Percentiles rank a stretch among this genome's conserved stretches.
These are phyloP conservation scores for Penaeus monodon DNA, from an alignment of 2,888 invertebrate genomes.

Conservation along the genomic window DNA sequence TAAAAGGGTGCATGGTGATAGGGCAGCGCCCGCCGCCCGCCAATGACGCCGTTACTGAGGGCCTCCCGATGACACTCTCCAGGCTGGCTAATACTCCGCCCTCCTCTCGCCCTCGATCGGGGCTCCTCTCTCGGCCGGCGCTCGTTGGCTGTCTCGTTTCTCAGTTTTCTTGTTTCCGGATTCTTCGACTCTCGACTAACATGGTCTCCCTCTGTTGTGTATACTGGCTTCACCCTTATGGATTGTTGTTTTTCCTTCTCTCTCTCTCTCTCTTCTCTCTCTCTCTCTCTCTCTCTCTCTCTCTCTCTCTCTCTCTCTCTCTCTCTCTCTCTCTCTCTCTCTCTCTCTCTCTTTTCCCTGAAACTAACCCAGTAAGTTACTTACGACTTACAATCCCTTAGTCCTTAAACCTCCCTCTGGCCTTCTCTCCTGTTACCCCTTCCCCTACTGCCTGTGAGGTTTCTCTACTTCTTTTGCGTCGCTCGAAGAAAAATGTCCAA, in stretches of 20 bases:
- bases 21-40: background rate
- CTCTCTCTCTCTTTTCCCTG: background rate
- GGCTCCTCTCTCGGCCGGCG: too few relatives aligned
- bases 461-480: too few relatives aligned
- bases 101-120: too few relatives aligned
- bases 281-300: background rate
- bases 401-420: too few relatives aligned
- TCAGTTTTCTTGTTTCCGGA: too few relatives aligned
- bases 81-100: too few relatives aligned
- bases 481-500: too few relatives aligned
- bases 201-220: background rate
- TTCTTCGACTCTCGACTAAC: background rate
- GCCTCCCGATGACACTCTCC: too few relatives aligned
- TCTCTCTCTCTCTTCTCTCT: background rate
- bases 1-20: constrained; percentile 14
- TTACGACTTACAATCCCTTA: too few relatives aligned
- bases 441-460: too few relatives aligned
- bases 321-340: background rate
- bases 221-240: background rate
- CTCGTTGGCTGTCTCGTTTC: too few relatives aligned
- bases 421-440: too few relatives aligned
- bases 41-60: background rate
- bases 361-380: background rate
- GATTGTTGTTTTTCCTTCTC: background rate
- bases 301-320: constrained; percentile 18